These are phyloP conservation scores for Pelobates cultripes DNA, from an alignment of 2,797 vertebrate species.

Conservation along the genomic window DNA sequence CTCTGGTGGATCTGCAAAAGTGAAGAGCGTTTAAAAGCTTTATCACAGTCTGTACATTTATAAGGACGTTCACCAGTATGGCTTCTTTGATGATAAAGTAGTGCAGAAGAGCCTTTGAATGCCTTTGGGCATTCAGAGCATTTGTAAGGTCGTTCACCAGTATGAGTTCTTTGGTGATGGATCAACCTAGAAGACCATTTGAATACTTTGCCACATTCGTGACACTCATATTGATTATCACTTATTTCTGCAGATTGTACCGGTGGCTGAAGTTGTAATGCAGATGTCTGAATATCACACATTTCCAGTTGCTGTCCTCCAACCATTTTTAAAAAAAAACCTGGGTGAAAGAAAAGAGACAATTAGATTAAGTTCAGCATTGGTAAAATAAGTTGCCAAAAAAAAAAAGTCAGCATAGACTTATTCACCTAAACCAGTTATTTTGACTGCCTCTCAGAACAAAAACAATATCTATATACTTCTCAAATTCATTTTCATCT, in stretches of 20 bases:
- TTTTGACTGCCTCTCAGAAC: no score
- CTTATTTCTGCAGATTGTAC: conserved; percentile 52
- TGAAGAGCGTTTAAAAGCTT: conserved; percentile 92
- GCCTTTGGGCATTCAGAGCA: conserved; percentile 75
- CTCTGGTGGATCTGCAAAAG: conserved; percentile 90
- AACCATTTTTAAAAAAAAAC: conserved; percentile 64
- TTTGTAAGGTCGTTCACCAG: conserved; percentile 77
- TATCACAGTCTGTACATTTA: conserved; percentile 88
- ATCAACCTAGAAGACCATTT: conserved; percentile 81
- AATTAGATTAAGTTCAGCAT: no score
- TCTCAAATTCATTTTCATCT: no score
- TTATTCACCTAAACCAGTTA: no score
- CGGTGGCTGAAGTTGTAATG: conserved; percentile 60
- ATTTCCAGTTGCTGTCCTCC: conserved; percentile 71
- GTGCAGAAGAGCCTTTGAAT: conserved; percentile 60
- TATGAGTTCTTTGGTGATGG: conserved; percentile 72
- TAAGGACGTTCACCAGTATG: conserved; percentile 85
- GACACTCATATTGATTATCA: conserved; percentile 77
- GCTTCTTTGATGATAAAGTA: conserved; percentile 59
- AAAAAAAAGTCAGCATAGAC: no score
- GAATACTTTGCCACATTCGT: conserved; percentile 81
- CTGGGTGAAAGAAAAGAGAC: background rate
- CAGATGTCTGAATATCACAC: conserved; percentile 56
- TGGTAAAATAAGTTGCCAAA: no score
- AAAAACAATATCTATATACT: no score